Conservation (phyloP, 2,888 invertebrate species). For the Acanthopleura granulata region DNA sequence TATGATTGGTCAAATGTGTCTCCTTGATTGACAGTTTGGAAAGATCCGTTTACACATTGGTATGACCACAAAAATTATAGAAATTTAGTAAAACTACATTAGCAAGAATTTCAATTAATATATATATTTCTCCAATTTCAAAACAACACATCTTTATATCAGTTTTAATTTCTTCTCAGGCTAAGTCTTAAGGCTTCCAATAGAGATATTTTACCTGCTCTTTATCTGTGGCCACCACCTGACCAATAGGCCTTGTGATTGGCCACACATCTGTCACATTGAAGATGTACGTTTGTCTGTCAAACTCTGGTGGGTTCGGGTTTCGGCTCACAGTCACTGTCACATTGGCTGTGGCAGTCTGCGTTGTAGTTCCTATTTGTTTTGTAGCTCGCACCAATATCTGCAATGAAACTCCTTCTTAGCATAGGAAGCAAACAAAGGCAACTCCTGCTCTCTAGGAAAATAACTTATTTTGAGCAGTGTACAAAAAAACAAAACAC, state of each 20-base stretch:
- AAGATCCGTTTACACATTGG: no score
- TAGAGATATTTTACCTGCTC: not conserved
- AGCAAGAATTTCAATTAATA: no score
- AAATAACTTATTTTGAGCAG: not conserved
- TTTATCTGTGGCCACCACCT: not conserved
- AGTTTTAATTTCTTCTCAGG: not conserved
- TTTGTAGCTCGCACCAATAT: not conserved
- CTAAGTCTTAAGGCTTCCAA: not conserved
- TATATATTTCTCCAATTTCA: no score
- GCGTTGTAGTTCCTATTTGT: not conserved
- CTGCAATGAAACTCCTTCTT: not conserved
- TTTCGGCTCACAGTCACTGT: slow-evolving; percentile 30
- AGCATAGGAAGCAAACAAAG: no score
- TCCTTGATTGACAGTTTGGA: no score
- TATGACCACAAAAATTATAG: no score
- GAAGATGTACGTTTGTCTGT: not conserved
- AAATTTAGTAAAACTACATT: no score
- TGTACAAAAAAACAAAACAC: no score
- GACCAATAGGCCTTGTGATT: not conserved
- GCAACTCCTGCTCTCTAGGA: not conserved
- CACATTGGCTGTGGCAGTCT: slow-evolving; percentile 16
- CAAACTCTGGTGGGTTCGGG: slow-evolving; percentile 28
- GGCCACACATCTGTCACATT: slow-evolving; percentile 14
- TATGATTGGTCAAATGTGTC: no score
- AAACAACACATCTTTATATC: not conserved